Conservation (phyloP, 1,140 invertebrate species). For the Bombus vancouverensis region DNA sequence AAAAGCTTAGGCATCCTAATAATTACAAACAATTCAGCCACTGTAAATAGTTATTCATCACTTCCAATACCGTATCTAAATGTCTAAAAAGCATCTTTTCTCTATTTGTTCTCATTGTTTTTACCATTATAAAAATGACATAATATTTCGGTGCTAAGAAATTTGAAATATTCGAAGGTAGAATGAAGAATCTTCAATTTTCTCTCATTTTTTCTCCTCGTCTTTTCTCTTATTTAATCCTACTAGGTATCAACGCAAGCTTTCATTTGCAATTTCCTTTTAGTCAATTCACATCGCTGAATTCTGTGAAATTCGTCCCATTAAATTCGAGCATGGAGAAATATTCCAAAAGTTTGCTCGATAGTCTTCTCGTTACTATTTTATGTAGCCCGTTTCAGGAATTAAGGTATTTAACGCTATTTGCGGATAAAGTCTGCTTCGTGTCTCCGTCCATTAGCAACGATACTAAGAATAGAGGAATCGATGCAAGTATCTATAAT, state of each 20-base stretch:
- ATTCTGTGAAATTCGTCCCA: too few species aligned
- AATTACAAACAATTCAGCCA: conserved; percentile 61
- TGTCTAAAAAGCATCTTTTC: not conserved
- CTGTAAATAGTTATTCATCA: conserved; percentile 34
- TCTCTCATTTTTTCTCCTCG: too few species aligned
- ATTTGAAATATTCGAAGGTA: not conserved
- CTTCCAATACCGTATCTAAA: too few species aligned
- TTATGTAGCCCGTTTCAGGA: too few species aligned
- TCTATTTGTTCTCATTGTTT: not conserved
- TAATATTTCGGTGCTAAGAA: not conserved
- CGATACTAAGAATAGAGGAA: too few species aligned
- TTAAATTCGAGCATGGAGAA: too few species aligned
- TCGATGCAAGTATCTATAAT: too few species aligned
- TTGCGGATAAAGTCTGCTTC: too few species aligned
- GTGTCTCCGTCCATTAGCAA: too few species aligned
- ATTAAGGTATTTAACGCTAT: too few species aligned
- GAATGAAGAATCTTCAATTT: not conserved
- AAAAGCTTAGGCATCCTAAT: conserved; percentile 64
- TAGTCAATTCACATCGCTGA: not conserved
- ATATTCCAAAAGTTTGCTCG: too few species aligned
- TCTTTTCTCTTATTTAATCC: not conserved
- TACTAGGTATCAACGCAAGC: accelerated
- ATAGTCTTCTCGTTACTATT: too few species aligned
- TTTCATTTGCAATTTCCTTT: not conserved
- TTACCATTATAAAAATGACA: not conserved